A percentile compares a stretch with the other conserved stretches of the same genome.
These are phyloP conservation scores for Diaprepes abbreviatus DNA, from an alignment of 2,888 invertebrate species.

Conservation along the genomic window DNA sequence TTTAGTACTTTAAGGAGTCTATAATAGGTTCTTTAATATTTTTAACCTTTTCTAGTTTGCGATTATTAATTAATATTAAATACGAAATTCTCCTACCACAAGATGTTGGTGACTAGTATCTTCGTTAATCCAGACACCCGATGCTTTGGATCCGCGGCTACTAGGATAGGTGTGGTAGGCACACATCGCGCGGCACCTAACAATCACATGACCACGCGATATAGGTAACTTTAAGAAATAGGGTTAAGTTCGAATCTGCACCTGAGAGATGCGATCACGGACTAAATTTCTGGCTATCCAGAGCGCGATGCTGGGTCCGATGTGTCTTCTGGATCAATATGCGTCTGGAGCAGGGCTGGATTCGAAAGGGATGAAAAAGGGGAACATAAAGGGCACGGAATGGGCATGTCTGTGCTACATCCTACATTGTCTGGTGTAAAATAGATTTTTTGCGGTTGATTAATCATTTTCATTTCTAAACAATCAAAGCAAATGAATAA, in stretches of 20 bases:
- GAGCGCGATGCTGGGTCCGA: constrained; percentile 40
- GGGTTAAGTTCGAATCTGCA: constrained; percentile 18
- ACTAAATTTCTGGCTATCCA: constrained; percentile 21
- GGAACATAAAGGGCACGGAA: neutral
- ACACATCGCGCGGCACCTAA: constrained; percentile 60
- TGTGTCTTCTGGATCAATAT: constrained; percentile 38
- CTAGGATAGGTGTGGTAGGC: constrained; percentile 68
- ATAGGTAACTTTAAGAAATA: constrained; percentile 7
- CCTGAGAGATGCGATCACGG: constrained; percentile 30
- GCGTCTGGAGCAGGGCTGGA: constrained; percentile 26
- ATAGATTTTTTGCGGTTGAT: too few relatives aligned
- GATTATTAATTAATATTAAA: too few relatives aligned
- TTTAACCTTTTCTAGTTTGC: too few relatives aligned
- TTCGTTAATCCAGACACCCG: constrained; percentile 64
- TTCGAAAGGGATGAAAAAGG: neutral
- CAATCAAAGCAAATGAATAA: too few relatives aligned
- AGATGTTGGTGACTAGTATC: constrained; percentile 45
- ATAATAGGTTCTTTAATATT: too few relatives aligned
- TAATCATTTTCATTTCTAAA: too few relatives aligned
- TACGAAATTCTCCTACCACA: constrained; percentile 56
- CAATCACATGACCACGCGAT: constrained; percentile 31
- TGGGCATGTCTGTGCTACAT: neutral
- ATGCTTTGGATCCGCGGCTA: constrained; percentile 64
- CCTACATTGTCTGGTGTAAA: neutral
- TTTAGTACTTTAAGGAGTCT: too few relatives aligned